phyloP scores from a whole-genome alignment of 2,113 vertebrate genomes.

The Pongo pygmaeus region DNA sequence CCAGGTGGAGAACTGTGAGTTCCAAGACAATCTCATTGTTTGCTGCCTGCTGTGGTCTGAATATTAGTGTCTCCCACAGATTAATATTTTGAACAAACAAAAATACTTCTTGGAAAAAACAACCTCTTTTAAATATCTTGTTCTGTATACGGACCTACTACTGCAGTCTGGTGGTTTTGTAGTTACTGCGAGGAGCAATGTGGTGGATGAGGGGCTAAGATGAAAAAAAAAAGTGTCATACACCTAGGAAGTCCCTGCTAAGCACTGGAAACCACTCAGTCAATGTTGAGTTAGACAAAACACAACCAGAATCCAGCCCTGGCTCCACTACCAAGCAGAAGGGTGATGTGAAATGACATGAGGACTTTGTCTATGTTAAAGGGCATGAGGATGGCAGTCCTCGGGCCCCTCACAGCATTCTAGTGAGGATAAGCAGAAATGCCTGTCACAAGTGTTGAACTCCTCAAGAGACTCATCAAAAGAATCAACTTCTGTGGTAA shows the following conservation, averaged over 20 bases:
- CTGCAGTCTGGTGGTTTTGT: not conserved
- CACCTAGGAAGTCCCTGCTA: not conserved
- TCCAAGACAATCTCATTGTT: not conserved
- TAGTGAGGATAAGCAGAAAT: not conserved
- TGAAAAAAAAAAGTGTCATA: too few species aligned
- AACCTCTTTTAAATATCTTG: not conserved
- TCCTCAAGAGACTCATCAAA: not conserved
- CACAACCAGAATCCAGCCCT: too few species aligned
- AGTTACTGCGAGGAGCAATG: too few species aligned
- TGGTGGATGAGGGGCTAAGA: not conserved
- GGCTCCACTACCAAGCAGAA: not conserved
- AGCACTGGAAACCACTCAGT: not conserved
- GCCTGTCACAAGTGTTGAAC: not conserved
- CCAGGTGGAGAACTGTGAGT: not conserved
- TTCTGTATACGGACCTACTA: not conserved
- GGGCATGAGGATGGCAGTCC: not conserved
- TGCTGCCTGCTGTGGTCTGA: not conserved
- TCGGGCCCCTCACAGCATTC: rapidly evolving
- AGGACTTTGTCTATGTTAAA: not conserved
- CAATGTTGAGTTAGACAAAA: not conserved
- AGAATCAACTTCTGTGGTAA: not conserved
- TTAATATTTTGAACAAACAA: not conserved
- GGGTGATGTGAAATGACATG: not conserved
- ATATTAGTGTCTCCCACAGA: not conserved
- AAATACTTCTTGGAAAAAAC: not conserved